Evolutionary conservation across 2,888 invertebrate genomes (phyloP), one percentile per base, ranked within the genome.

Genomic region (Theodoxus fluviatilis): DNA sequence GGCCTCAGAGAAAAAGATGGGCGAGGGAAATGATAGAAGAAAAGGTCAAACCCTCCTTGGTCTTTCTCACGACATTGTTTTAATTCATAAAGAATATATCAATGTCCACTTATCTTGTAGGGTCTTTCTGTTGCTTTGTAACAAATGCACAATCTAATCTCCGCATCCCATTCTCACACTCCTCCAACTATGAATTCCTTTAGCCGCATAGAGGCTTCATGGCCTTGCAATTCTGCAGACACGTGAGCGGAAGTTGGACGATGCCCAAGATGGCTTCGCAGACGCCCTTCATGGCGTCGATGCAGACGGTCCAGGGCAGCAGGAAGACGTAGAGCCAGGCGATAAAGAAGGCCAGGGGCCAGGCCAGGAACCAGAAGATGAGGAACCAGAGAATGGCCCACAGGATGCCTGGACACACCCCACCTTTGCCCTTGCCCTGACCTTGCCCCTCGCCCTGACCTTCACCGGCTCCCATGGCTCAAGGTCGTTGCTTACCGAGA

Each of bases 331-430:
- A 87, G 69, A 83, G 76, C 77, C 82, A 82, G 31, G 84, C 83
- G n/a, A 85, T 76, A 71, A 85, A 81, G 73, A 82, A 83, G 0
- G 76, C 86, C 15, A 86, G 71, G 2, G 85, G 86, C 82, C 85
- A 85, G 43, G 79, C 86, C 3, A 85, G 71, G 68, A 85, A 84
- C 67, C 83, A 80, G 22, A 86, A 77, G 38, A 84, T 76, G 22
- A 84, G 76, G 49, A 86, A 79, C 86, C 86, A 86, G 9, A 84
- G 31, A 28, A 86, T 68, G 4, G 79, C 78, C 82, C 84, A 86
- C 63, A 86, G 68, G 18, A 82, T 4, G 15, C 81, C 82, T 3
- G 81, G 80, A 63, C 80, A 81, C 1, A 80, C 18, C 15, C 69
- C 77, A 0, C 65, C 65, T 28, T 9, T 55, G 1, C 69, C 69